These are phyloP conservation scores for Hassar affinis DNA, from an alignment of 2,113 vertebrate genomes.

Conservation along the genomic window DNA sequence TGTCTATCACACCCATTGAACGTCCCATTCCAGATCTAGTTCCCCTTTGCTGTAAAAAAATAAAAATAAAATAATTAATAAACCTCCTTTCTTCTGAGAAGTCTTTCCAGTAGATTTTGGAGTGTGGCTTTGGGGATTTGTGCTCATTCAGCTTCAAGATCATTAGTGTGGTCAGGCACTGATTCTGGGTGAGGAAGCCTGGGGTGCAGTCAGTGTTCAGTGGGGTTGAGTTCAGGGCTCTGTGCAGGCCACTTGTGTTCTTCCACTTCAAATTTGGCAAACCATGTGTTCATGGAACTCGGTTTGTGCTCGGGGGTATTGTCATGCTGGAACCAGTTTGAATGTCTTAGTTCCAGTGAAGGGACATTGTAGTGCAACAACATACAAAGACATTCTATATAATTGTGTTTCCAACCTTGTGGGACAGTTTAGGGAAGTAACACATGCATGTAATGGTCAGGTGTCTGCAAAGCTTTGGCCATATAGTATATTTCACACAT, in stretches of 20 bases:
- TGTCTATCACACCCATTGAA: neutral
- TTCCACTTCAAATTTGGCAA: neutral
- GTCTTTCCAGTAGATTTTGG: neutral
- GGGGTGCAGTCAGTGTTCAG: neutral
- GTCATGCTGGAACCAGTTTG: neutral
- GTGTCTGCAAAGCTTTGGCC: neutral
- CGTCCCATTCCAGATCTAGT: neutral
- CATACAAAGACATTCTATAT: neutral
- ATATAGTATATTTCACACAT: neutral
- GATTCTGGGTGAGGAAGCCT: neutral
- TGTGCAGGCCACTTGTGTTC: neutral
- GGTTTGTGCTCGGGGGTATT: neutral
- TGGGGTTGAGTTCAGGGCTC: neutral
- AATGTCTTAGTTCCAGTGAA: neutral
- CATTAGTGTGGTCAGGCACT: neutral
- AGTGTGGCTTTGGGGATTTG: neutral
- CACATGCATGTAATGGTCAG: neutral
- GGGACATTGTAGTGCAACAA: neutral
- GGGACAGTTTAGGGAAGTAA: neutral
- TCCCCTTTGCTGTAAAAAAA: neutral
- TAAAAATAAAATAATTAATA: too few relatives aligned
- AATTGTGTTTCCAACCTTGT: neutral
- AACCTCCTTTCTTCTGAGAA: neutral
- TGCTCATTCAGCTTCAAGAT: neutral
- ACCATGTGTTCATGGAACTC: neutral